These are phyloP conservation scores for Cyphomyrmex costatus DNA, from an alignment of 1,140 invertebrate species.

Conservation along the genomic window DNA sequence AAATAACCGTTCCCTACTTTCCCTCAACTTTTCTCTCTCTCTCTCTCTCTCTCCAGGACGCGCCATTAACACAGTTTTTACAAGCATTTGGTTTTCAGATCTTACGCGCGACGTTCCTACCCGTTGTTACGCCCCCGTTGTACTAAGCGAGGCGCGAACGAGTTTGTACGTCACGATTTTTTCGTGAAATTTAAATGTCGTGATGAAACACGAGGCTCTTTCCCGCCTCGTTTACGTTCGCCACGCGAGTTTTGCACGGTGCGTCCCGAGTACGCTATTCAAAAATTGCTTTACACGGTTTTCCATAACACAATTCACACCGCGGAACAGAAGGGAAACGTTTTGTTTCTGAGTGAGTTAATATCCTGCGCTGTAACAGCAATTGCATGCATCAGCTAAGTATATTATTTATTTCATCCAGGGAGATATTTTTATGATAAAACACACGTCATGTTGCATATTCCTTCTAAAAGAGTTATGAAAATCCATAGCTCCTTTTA, in stretches of 20 bases:
- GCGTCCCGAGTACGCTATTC: constrained; percentile 40
- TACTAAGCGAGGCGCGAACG: constrained; percentile 35
- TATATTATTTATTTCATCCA: constrained; percentile 27
- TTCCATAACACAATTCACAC: constrained; percentile 42
- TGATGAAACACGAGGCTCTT: constrained; percentile 52
- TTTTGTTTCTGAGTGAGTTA: constrained; percentile 40
- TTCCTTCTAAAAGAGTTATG: background rate
- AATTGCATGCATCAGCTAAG: constrained; percentile 48
- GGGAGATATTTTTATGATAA: constrained; percentile 29
- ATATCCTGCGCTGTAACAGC: constrained; percentile 14
- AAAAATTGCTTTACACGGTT: constrained; percentile 55
- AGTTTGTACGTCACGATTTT: constrained; percentile 55
- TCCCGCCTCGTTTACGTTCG: constrained; percentile 44
- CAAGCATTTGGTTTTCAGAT: constrained; percentile 63
- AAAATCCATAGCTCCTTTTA: background rate
- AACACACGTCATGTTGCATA: constrained; percentile 2
- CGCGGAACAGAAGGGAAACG: constrained; percentile 18
- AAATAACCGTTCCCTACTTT: constrained; percentile 48
- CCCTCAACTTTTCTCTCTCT: constrained; percentile 40
- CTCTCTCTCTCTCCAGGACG: constrained; percentile 27
- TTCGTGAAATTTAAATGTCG: constrained; percentile 62
- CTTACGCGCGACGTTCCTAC: constrained; percentile 12
- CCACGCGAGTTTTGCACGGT: constrained; percentile 34
- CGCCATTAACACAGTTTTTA: constrained; percentile 63
- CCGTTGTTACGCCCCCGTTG: constrained; percentile 42